Evolutionary conservation across 2,888 invertebrate genomes (phyloP).

Genomic region (Dicyrtomina minuta): DNA sequence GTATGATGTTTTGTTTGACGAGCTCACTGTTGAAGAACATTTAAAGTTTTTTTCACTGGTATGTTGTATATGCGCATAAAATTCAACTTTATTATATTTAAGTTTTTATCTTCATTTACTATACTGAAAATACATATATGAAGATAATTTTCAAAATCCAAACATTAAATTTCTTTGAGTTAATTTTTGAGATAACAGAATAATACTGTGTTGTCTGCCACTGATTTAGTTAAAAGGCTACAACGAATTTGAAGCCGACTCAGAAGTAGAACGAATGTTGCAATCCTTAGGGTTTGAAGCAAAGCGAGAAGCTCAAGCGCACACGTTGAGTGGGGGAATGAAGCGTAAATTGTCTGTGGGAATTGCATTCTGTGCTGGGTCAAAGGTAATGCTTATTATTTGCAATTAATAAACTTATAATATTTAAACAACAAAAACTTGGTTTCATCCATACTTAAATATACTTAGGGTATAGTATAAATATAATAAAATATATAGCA

Average conservation of each 20-base stretch:
- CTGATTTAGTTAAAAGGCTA: constrained; percentile 65
- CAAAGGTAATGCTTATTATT: constrained; percentile 43
- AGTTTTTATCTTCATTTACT: neutral
- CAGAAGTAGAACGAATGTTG: constrained; percentile 61
- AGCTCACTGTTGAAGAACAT: constrained; percentile 80
- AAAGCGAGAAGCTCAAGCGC: constrained; percentile 65
- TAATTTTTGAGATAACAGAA: neutral
- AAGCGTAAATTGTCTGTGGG: constrained; percentile 83
- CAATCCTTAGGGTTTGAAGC: constrained; percentile 65
- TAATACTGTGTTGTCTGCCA: neutral
- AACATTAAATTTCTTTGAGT: too few species aligned
- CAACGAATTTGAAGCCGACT: constrained; percentile 60
- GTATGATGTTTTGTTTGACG: constrained; percentile 79
- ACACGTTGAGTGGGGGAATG: constrained; percentile 86
- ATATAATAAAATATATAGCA: too few species aligned
- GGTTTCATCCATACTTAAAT: too few species aligned
- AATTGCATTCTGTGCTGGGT: constrained; percentile 76
- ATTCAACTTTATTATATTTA: neutral
- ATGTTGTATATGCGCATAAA: neutral
- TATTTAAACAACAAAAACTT: too few species aligned
- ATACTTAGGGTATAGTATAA: too few species aligned
- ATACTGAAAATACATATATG: neutral
- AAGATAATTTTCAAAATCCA: neutral
- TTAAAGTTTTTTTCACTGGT: constrained; percentile 77
- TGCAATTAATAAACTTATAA: neutral